Conservation (phyloP, 2,888 invertebrate genomes). For the Acanthosepion pharaonis region DNA sequence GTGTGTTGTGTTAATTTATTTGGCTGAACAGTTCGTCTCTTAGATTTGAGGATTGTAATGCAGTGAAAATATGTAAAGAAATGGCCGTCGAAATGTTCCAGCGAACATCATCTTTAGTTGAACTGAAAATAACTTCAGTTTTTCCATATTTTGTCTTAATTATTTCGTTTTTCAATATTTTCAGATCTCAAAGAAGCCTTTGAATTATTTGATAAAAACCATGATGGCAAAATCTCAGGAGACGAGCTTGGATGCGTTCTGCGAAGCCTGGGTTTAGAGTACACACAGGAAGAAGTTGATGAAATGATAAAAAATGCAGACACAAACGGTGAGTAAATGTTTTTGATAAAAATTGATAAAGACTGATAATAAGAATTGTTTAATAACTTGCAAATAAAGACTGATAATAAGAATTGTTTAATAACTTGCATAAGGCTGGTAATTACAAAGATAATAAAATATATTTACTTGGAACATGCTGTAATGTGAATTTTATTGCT, state of each 20-base stretch:
- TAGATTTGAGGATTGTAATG: not conserved
- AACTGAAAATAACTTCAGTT: not conserved
- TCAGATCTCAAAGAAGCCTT: constrained; percentile 69
- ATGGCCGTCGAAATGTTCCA: not conserved
- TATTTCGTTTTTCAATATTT: constrained; percentile 48
- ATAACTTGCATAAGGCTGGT: not conserved
- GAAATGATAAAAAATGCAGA: constrained; percentile 71
- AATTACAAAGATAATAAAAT: not conserved
- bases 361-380: not conserved
- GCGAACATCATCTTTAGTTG: not conserved
- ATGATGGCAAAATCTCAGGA: constrained; percentile 69
- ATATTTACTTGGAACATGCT: too few relatives aligned
- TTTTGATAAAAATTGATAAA: not conserved
- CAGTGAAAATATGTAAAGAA: not conserved
- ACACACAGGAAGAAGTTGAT: constrained; percentile 66
- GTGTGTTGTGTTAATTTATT: not conserved
- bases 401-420: not conserved
- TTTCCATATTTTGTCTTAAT: not conserved
- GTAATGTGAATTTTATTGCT: too few relatives aligned
- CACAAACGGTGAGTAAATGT: constrained; percentile 63
- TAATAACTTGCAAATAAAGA: not conserved
- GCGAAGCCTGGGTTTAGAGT: constrained; percentile 64
- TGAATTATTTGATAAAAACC: constrained; percentile 70
- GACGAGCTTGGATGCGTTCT: constrained; percentile 68
- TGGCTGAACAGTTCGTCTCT: not conserved